phyloP scores from a whole-genome alignment of 30 jellyfish, hydroid and myxozoan genomes.

The Nemopilema nomurai region DNA sequence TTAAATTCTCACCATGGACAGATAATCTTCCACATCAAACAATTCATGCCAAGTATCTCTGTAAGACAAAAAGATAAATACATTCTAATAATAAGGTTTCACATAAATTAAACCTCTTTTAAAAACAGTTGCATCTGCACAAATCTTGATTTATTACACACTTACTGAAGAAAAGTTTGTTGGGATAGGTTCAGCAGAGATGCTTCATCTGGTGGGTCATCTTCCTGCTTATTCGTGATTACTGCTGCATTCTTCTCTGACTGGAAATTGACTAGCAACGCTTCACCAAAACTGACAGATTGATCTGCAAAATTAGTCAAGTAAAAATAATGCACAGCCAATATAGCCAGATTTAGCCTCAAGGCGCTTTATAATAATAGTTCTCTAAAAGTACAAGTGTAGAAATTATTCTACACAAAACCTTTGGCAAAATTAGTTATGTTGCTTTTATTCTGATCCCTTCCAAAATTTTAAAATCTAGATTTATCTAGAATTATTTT shows the following conservation, averaged over 20 bases:
- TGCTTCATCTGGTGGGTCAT: not conserved
- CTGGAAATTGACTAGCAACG: conserved; percentile 46
- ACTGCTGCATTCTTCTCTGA: not conserved
- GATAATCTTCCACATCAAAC: conserved; percentile 55
- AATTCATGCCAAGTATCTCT: conserved; percentile 57
- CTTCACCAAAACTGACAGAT: conserved; percentile 44
- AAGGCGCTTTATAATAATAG: too few species aligned
- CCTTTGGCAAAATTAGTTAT: too few species aligned
- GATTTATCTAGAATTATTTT: too few species aligned
- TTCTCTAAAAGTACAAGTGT: too few species aligned
- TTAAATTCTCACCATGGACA: conserved; percentile 22
- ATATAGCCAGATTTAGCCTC: too few species aligned
- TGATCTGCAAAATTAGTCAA: not conserved
- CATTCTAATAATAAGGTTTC: not conserved
- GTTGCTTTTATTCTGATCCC: too few species aligned
- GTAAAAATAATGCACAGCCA: too few species aligned
- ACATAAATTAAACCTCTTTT: too few species aligned
- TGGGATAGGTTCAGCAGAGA: not conserved
- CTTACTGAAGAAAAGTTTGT: conserved; percentile 21
- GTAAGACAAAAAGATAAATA: not conserved
- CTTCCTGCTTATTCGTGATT: not conserved
- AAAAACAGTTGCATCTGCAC: not conserved
- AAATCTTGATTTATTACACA: not conserved
- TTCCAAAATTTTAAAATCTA: too few species aligned
- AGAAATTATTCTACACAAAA: too few species aligned